phyloP scores from a whole-genome alignment of 2,888 invertebrate genomes.

The Zhengitettix transpicula region DNA sequence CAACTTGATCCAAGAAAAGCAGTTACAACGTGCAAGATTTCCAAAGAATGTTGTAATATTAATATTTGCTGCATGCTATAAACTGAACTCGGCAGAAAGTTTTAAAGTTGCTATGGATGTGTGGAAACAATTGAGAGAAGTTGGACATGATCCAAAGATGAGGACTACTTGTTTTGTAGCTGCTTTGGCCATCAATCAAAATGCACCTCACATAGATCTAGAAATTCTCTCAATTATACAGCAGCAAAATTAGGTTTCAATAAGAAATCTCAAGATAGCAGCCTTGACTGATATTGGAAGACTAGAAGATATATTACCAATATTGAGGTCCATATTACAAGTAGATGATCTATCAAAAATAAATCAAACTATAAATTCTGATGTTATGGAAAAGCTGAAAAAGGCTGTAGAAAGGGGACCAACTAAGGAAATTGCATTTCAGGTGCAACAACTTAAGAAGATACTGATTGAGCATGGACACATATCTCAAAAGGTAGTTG shows the following conservation, averaged over 20 bases:
- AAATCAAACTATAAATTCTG: conserved; percentile 43
- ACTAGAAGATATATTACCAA: conserved; percentile 42
- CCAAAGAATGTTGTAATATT: conserved; percentile 53
- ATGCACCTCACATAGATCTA: conserved; percentile 44
- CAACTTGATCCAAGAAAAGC: conserved; percentile 39
- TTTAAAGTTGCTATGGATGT: conserved; percentile 42
- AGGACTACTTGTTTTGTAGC: conserved; percentile 45
- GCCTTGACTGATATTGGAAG: conserved; percentile 42
- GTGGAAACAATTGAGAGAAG: conserved; percentile 38
- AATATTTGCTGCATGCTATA: conserved; percentile 52
- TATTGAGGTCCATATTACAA: conserved; percentile 38
- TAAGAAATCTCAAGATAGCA: conserved; percentile 51
- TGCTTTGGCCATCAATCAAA: conserved; percentile 49
- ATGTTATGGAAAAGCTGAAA: conserved; percentile 38
- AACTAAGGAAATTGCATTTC: conserved; percentile 34
- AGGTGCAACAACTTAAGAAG: conserved; percentile 37
- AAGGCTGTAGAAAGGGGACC: conserved; percentile 29
- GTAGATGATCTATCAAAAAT: conserved; percentile 33
- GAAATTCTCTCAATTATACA: conserved; percentile 40
- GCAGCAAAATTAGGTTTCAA: conserved; percentile 44
- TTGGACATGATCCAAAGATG: conserved; percentile 40
- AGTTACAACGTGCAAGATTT: conserved; percentile 43
- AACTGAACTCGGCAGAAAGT: conserved; percentile 55
- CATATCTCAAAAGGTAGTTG: conserved; percentile 24
- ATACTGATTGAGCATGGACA: conserved; percentile 35